Evolutionary conservation across 2,888 invertebrate species (phyloP).

Genomic region (Lithosia quadra): DNA sequence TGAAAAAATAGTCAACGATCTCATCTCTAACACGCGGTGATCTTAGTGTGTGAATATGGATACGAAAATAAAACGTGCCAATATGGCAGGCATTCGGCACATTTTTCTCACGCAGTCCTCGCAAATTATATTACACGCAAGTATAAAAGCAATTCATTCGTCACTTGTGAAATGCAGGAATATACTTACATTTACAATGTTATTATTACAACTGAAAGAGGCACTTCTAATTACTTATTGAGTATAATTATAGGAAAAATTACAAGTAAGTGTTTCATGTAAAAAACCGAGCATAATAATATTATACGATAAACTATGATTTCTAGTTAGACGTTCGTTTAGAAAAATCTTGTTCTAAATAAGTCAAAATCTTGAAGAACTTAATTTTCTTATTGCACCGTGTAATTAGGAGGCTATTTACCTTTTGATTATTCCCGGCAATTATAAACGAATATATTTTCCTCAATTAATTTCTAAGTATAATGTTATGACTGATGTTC

Average conservation of each 20-base stretch:
- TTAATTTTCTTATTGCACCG: not conserved
- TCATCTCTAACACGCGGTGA: slow-evolving; percentile 40
- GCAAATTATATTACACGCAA: slow-evolving; percentile 62
- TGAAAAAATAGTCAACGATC: slow-evolving; percentile 32
- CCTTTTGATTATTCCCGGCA: slow-evolving; percentile 14
- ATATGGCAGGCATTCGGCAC: slow-evolving; percentile 61
- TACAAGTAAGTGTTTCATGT: too few relatives aligned
- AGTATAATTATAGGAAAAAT: too few relatives aligned
- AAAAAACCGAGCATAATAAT: too few relatives aligned
- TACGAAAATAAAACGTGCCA: slow-evolving; percentile 70
- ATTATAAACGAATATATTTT: slow-evolving; percentile 16
- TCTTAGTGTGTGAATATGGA: slow-evolving; percentile 63
- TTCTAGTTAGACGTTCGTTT: too few relatives aligned
- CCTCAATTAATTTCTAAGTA: slow-evolving; percentile 17
- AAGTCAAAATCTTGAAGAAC: not conserved
- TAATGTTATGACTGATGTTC: slow-evolving; percentile 8
- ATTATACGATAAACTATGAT: too few relatives aligned
- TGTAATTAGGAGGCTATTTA: slow-evolving; percentile 1
- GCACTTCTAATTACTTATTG: too few relatives aligned
- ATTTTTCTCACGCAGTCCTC: slow-evolving; percentile 76
- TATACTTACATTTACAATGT: not conserved
- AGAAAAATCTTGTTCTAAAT: not conserved
- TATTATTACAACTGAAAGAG: not conserved
- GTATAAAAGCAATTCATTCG: slow-evolving; percentile 68
- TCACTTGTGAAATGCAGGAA: slow-evolving; percentile 52